Evolutionary conservation across 1,140 invertebrate species (phyloP).

Genomic region (Diprion similis): DNA sequence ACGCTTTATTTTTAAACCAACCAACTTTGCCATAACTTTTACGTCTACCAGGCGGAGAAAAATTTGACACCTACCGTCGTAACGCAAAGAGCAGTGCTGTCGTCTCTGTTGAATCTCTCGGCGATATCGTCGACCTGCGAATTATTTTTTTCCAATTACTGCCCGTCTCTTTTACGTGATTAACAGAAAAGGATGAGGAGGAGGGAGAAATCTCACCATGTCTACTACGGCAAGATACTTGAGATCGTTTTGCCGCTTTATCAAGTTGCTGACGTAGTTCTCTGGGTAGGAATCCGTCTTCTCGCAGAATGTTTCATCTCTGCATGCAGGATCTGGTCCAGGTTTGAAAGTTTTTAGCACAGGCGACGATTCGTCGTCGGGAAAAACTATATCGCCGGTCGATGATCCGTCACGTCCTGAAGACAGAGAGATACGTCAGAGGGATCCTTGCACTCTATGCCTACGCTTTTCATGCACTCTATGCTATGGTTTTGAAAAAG

Average conservation of each 20-base stretch:
- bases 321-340: constrained; percentile 21
- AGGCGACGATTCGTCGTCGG: neutral
- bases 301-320: constrained; percentile 34
- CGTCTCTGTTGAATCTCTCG: neutral
- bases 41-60: no score
- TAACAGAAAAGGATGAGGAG: neutral
- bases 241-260: constrained; percentile 29
- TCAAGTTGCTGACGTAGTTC: constrained; percentile 25
- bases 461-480: no score
- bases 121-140: neutral
- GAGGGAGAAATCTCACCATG: constrained; percentile 27
- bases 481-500: neutral
- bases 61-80: neutral
- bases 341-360: neutral
- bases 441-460: neutral
- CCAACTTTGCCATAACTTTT: no score
- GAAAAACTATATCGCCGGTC: neutral
- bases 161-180: no score
- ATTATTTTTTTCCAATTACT: neutral
- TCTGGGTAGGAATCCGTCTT: constrained; percentile 36
- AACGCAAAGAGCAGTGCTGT: neutral
- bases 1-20: no score
- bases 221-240: constrained; percentile 30
- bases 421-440: neutral
- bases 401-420: neutral